Percentiles rank a stretch among this genome's conserved stretches.
Evolutionary conservation across 92 coral and sea anemone genomes (phyloP).

Genomic region (Zoanthus solanderi): DNA sequence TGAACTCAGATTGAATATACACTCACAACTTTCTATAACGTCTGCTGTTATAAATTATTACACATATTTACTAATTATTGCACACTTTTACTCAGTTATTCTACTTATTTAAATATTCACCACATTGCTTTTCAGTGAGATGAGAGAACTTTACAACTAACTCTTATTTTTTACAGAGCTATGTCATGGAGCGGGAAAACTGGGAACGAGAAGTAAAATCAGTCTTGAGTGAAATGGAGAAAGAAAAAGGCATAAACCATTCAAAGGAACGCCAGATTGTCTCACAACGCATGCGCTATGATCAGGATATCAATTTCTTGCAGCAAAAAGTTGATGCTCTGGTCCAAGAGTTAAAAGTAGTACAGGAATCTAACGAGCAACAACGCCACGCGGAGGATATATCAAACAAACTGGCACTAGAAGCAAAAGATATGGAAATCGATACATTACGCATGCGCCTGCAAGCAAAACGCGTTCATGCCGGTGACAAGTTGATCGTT

Average conservation of each 20-base stretch:
- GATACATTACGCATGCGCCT: constrained; percentile 82
- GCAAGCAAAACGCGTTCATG: constrained; percentile 74
- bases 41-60: too few species aligned
- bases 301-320: constrained; percentile 79
- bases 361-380: constrained; percentile 82
- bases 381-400: constrained; percentile 92
- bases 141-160: too few species aligned
- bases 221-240: constrained; percentile 82
- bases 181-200: constrained; percentile 86
- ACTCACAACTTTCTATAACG: too few species aligned
- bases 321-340: constrained; percentile 77
- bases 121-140: too few species aligned
- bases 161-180: constrained; percentile 59
- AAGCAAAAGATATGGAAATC: constrained; percentile 89
- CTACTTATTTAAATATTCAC: too few species aligned
- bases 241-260: constrained; percentile 78
- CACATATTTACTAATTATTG: too few species aligned
- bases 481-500: constrained; percentile 75
- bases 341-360: constrained; percentile 76
- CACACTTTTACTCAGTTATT: too few species aligned
- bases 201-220: constrained; percentile 91
- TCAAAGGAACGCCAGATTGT: constrained; percentile 80
- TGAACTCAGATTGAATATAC: too few species aligned
- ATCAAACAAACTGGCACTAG: constrained; percentile 71
- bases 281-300: constrained; percentile 85